These are phyloP conservation scores for Panonychus citri DNA, from an alignment of 1,140 invertebrate genomes.

Conservation along the genomic window DNA sequence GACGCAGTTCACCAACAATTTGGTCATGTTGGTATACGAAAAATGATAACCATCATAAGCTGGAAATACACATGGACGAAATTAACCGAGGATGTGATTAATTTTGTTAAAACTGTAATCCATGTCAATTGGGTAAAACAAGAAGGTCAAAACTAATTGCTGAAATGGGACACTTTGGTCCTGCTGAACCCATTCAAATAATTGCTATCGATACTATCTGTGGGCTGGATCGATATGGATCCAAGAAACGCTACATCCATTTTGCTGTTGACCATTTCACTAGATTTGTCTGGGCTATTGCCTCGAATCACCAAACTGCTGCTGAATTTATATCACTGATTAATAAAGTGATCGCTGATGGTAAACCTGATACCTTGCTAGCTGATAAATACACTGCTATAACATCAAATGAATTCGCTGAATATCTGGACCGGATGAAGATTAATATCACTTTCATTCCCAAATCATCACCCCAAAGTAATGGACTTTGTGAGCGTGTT, in stretches of 20 bases:
- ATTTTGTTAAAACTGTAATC: not conserved
- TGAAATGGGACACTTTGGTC: not conserved
- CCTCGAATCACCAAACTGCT: conserved; percentile 1
- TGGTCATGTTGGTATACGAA: no score
- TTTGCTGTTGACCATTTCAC: conserved; percentile 4
- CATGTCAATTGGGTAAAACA: not conserved
- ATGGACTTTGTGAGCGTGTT: no score
- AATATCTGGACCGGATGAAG: not conserved
- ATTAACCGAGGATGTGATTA: not conserved
- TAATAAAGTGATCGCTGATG: not conserved
- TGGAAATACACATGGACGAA: not conserved
- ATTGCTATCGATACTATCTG: conserved; percentile 7
- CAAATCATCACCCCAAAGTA: no score
- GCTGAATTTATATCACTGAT: conserved; percentile 5
- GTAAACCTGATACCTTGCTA: not conserved
- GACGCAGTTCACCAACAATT: no score
- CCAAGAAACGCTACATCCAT: not conserved
- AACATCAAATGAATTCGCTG: not conserved
- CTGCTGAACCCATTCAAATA: conserved; percentile 1
- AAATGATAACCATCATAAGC: no score
- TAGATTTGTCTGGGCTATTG: not conserved
- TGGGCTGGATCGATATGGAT: not conserved
- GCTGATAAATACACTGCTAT: conserved; percentile 1
- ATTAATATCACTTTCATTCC: not conserved
- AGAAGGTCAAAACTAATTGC: not conserved